Evolutionary conservation across 2,888 invertebrate species (phyloP).

Genomic region (Hylaea fasciaria): DNA sequence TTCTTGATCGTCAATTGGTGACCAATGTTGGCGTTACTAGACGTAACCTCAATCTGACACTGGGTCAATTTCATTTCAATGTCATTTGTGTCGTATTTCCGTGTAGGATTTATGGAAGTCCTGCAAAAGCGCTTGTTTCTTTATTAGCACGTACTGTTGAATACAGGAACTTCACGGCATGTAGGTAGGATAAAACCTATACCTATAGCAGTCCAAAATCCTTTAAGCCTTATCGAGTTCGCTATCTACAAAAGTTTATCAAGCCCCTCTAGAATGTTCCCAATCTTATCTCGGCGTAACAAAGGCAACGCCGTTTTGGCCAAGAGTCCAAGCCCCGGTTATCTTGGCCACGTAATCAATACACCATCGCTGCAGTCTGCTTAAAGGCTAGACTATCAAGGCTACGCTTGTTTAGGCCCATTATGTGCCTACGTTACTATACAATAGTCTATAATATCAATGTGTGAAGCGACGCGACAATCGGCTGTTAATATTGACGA

Average conservation of each 20-base stretch:
- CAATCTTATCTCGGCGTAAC: slow-evolving; percentile 14
- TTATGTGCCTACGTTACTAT: slow-evolving; percentile 27
- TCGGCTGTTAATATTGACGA: slow-evolving; percentile 15
- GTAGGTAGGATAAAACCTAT: too few species aligned
- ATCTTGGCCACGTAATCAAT: slow-evolving; percentile 28
- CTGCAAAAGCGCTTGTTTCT: too few species aligned
- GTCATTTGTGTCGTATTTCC: too few species aligned
- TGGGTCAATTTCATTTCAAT: too few species aligned
- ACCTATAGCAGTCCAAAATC: too few species aligned
- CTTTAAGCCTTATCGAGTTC: background rate
- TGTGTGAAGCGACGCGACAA: slow-evolving; percentile 13
- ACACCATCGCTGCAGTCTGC: slow-evolving; percentile 35
- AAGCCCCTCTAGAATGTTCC: slow-evolving; percentile 1
- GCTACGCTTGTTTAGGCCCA: slow-evolving; percentile 34
- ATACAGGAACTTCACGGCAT: too few species aligned
- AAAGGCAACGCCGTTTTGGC: background rate
- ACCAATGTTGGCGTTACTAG: too few species aligned
- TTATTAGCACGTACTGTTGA: too few species aligned
- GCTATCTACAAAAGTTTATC: background rate
- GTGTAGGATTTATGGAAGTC: too few species aligned
- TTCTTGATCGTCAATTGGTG: too few species aligned
- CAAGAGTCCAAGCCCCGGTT: slow-evolving; percentile 16
- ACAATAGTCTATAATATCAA: slow-evolving; percentile 11
- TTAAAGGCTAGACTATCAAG: slow-evolving; percentile 42
- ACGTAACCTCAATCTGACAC: too few species aligned